Evolutionary conservation across 2,797 vertebrate genomes (phyloP).

Genomic region (Lepus oiostolus): DNA sequence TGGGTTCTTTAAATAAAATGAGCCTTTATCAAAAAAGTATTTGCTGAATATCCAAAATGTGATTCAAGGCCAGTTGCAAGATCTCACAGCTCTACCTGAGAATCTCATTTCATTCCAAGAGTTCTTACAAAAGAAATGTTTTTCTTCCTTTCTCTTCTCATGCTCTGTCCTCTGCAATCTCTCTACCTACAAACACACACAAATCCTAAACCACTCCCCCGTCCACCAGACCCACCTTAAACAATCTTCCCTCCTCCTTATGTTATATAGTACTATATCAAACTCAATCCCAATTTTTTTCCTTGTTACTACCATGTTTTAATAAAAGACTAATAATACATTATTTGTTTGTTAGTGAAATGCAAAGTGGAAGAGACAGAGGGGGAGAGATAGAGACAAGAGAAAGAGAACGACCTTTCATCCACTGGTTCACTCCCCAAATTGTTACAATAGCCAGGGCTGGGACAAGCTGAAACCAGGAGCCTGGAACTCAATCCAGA

Average conservation of each 20-base stretch:
- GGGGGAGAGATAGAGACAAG: no score
- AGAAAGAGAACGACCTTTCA: no score
- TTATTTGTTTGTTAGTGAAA: no score
- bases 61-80: neutral
- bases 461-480: no score
- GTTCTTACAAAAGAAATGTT: neutral
- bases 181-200: neutral
- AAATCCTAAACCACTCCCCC: neutral
- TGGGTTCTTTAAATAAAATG: neutral
- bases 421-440: no score
- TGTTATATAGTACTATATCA: neutral
- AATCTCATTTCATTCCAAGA: neutral
- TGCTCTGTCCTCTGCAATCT: neutral
- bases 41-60: neutral
- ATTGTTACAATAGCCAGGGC: no score
- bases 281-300: neutral
- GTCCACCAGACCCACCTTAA: neutral
- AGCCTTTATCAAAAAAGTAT: neutral
- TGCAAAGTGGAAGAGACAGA: no score
- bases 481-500: no score
- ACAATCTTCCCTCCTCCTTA: neutral
- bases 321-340: no score
- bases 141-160: neutral
- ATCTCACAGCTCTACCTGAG: neutral
- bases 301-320: no score